A percentile compares a stretch with the other conserved stretches of the same genome.
Evolutionary conservation across 2,797 vertebrate species (phyloP).

Genomic region (Lemur catta): DNA sequence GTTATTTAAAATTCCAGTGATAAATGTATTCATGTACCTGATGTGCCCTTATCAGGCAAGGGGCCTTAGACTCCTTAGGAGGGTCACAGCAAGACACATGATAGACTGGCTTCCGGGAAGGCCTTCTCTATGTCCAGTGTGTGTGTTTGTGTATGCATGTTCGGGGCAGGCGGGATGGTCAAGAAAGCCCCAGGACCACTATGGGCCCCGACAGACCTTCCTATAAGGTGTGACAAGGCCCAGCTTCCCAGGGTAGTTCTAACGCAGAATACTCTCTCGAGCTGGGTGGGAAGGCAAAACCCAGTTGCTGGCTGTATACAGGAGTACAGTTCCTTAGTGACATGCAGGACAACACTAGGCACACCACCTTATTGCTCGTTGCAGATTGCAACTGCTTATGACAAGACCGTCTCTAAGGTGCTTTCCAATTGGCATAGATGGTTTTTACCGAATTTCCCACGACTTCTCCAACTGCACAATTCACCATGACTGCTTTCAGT

Average conservation of each 20-base stretch:
- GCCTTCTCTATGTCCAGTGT: not conserved
- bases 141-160: not conserved
- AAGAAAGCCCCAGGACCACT: not conserved
- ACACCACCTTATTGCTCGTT: not conserved
- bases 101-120: not conserved
- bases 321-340: not conserved
- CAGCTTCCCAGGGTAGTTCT: not conserved
- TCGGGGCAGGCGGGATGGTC: too few relatives aligned
- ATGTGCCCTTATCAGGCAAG: not conserved
- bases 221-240: not conserved
- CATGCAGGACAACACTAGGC: not conserved
- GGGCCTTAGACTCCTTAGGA: not conserved
- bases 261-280: not conserved
- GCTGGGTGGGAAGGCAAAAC: not conserved
- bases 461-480: not conserved
- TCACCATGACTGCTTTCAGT: not conserved
- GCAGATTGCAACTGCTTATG: not conserved
- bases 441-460: not conserved
- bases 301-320: too few relatives aligned
- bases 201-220: not conserved
- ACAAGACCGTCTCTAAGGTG: not conserved
- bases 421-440: not conserved
- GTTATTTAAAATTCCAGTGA: not conserved
- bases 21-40: not conserved
- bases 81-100: rapidly evolving